These are phyloP conservation scores for Periparus ater DNA, from an alignment of 2,797 vertebrate species.

Conservation along the genomic window DNA sequence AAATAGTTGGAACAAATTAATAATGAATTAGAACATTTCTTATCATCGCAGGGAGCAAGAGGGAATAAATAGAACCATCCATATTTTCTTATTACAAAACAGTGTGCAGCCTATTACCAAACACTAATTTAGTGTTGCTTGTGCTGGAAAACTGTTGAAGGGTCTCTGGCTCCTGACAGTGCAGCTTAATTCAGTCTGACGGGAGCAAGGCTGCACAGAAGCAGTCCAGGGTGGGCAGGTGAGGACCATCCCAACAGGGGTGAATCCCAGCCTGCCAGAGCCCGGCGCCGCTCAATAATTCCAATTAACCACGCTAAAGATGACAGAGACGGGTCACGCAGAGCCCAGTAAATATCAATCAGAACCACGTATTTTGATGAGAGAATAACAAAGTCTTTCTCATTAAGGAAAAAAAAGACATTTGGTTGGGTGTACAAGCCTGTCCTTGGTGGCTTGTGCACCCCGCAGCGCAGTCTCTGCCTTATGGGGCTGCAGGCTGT, in stretches of 20 bases:
- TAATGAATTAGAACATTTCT: constrained; percentile 78
- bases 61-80: constrained; percentile 73
- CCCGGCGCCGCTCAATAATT: neutral
- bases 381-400: neutral
- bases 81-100: constrained; percentile 72
- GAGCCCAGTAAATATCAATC: neutral
- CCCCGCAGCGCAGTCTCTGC: neutral
- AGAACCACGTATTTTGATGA: neutral
- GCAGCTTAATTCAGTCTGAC: neutral
- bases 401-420: neutral
- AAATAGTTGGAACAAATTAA: constrained; percentile 77
- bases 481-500: neutral
- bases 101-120: constrained; percentile 73
- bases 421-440: neutral
- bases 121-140: constrained; percentile 66
- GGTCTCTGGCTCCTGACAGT: constrained; percentile 12
- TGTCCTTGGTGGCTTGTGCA: neutral
- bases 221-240: neutral
- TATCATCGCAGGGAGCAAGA: constrained; percentile 48
- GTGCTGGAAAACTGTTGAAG: constrained; percentile 32
- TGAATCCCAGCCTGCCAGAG: neutral
- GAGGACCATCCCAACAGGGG: constrained; percentile 24
- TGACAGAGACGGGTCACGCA: neutral
- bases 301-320: constrained; percentile 23
- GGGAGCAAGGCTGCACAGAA: neutral